A percentile compares a stretch with the other conserved stretches of the same genome.
These are phyloP conservation scores for Nomia melanderi DNA, from an alignment of 1,140 invertebrate genomes.

Conservation along the genomic window DNA sequence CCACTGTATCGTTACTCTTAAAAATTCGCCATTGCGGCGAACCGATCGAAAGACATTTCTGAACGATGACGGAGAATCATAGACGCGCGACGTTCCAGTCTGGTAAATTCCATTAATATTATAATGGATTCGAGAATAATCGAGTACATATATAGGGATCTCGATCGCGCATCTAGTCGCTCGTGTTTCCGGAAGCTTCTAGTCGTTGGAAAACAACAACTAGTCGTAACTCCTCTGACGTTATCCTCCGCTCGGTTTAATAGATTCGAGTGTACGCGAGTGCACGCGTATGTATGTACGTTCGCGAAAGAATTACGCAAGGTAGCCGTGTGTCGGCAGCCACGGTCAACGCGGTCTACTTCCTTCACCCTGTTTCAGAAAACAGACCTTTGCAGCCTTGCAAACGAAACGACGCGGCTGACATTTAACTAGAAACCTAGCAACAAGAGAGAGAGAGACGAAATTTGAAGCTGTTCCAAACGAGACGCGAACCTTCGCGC, in stretches of 20 bases:
- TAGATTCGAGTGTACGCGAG: no score
- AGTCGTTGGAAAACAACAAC: no score
- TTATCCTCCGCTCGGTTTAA: no score
- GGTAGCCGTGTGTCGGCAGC: no score
- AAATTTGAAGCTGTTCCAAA: constrained; percentile 49
- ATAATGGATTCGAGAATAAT: constrained; percentile 41
- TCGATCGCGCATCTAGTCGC: background rate
- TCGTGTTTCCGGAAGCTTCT: no score
- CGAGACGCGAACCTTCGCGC: constrained; percentile 19
- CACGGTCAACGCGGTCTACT: background rate
- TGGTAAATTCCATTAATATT: constrained; percentile 68
- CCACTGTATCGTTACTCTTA: no score
- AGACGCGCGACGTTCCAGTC: constrained; percentile 66
- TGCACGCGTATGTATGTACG: no score
- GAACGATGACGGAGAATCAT: background rate
- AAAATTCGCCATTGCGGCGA: no score
- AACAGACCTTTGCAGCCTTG: background rate
- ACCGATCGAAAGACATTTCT: no score
- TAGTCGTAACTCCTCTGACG: no score
- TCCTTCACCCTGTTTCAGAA: constrained; percentile 12
- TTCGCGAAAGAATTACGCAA: no score
- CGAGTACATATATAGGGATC: background rate
- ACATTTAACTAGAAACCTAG: constrained; percentile 28
- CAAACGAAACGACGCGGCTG: background rate
- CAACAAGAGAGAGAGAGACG: background rate